Evolutionary conservation across 1,140 invertebrate genomes (phyloP).

Genomic region (Drosophila sucinea): DNA sequence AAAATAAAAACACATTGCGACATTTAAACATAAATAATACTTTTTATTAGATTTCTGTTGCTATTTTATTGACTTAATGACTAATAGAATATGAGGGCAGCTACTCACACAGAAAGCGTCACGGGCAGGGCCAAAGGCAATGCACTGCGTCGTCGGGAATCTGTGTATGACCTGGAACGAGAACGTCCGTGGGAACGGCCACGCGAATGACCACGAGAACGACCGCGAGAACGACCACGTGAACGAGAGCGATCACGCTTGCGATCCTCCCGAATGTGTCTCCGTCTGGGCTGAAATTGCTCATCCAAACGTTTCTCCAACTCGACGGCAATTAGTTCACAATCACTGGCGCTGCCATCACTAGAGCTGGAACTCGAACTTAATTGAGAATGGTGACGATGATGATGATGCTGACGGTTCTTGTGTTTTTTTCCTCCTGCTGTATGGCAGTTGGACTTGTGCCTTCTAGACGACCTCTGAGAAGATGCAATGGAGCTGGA

Average conservation of each 20-base stretch:
- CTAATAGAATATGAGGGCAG: constrained; percentile 16
- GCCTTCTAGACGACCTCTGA: neutral
- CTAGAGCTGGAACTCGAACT: constrained; percentile 33
- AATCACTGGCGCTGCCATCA: constrained; percentile 31
- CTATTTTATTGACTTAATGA: constrained; percentile 16
- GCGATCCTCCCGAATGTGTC: constrained; percentile 43
- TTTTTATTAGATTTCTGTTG: constrained; percentile 22
- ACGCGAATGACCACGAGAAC: constrained; percentile 49
- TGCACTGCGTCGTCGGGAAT: constrained; percentile 32
- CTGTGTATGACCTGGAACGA: constrained; percentile 54
- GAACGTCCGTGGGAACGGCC: constrained; percentile 53
- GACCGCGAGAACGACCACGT: constrained; percentile 47
- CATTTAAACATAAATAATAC: constrained; percentile 22
- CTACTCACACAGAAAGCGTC: constrained; percentile 49
- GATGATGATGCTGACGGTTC: constrained; percentile 22
- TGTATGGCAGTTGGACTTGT: constrained; percentile 21
- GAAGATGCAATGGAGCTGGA: constrained; percentile 7
- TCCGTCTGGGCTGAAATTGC: constrained; percentile 1
- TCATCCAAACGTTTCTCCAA: constrained; percentile 27
- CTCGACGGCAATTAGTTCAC: constrained; percentile 33
- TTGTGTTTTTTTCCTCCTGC: constrained; percentile 36
- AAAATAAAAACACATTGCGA: neutral
- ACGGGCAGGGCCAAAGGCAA: constrained; percentile 46
- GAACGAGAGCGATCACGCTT: constrained; percentile 50
- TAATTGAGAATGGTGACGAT: constrained; percentile 9